A percentile compares a stretch with the other conserved stretches of the same genome.
phyloP scores from a whole-genome alignment of 2,797 vertebrate genomes.

The Molothrus ater region DNA sequence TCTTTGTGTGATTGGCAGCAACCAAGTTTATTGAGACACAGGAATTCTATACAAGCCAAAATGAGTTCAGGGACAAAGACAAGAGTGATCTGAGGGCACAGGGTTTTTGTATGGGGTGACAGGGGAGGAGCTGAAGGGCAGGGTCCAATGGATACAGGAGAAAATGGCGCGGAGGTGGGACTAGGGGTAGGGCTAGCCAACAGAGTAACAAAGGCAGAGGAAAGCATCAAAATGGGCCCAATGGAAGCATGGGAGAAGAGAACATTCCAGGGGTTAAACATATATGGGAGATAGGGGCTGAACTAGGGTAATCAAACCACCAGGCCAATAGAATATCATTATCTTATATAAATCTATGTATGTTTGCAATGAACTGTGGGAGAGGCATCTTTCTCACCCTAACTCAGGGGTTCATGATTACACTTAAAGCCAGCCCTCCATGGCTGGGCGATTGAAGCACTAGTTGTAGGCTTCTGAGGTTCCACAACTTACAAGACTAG shows the following conservation, averaged over 20 bases:
- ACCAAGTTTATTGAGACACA: background rate
- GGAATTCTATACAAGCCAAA: background rate
- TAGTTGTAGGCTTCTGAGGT: background rate
- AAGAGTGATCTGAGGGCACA: background rate
- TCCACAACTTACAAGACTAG: background rate
- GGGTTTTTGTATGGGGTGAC: background rate
- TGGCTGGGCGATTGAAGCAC: background rate
- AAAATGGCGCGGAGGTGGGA: background rate
- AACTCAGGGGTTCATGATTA: background rate
- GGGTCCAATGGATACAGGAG: background rate
- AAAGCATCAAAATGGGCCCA: background rate
- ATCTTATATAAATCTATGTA: background rate
- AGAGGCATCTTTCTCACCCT: background rate
- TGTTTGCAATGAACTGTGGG: background rate
- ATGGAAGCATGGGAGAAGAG: background rate
- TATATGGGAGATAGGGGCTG: background rate
- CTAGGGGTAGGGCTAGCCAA: background rate
- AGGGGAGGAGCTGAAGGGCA: background rate
- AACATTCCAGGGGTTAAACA: background rate
- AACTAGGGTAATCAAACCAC: background rate
- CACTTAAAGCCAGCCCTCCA: background rate
- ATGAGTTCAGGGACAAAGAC: background rate
- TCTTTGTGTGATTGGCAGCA: background rate
- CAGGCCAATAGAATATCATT: background rate
- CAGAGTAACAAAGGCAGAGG: background rate